Base-by-base conservation (phyloP, 2,888 invertebrate species). In the Tineola bisselliella region DNA sequence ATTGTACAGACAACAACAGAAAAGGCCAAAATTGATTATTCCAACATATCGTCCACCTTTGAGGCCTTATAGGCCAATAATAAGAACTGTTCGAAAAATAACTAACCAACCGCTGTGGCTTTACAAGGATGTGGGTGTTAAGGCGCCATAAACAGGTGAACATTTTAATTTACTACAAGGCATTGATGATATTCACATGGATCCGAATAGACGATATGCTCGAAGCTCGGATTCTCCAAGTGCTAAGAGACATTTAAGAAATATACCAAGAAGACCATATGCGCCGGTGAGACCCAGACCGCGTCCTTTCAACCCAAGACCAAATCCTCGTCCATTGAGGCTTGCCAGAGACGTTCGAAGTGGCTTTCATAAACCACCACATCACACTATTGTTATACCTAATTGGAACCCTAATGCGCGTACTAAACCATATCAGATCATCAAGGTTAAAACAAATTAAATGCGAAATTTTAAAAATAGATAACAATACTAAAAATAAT, bases 391-490 rank as follows among this genome's bases (percentile, higher is more conserved):
- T 6, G 64, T 71, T 4, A 70, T 75, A 54, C 71, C 75, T 0
- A 75, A 74, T 38, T 76, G 73, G 73, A 75, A 75, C 61, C 75
- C 75, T 0, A 62, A 76, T 56, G 71, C 66, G 8, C 69, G 64
- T 44, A 71, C 67, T 0, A 66, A 70, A 43, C 74, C 75, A 0
- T 72, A 74, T 73, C 66, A 75, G 61, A 64, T 63, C 13, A 64
- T 74, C 11, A 67, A 68, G 57, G 69, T 65, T 3, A 68, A 10
- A 13, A 15, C 48, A 3, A 48, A 48, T 48, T 48, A 48, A 48
- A 17, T 15, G n/a, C n/a, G n/a, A n/a, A n/a, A n/a, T 15, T 17
- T 48, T 48, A 48, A 5, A 13, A n/a, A 43, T 13, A 43, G 43
- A 25, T 25, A 25, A 4, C n/a, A n/a, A n/a, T n/a, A n/a, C n/a